Evolutionary conservation across 2,797 vertebrate genomes (phyloP), one percentile per base, ranked within the genome.

Genomic region (Loris lydekkerianus): DNA sequence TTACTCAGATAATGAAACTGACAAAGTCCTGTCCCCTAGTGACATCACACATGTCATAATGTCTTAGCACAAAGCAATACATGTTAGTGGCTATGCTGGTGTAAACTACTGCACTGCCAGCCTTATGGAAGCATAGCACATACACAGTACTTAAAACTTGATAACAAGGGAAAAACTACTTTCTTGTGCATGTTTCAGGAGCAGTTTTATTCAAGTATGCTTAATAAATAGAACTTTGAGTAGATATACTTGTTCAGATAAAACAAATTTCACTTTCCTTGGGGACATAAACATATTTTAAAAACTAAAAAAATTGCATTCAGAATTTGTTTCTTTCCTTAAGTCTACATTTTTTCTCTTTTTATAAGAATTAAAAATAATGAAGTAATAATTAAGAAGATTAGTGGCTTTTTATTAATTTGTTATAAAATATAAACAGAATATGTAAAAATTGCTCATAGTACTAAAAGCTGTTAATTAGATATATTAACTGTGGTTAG

Each of bases 241-340:
- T 65, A 95, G 81, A 40, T 94, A 94, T 67, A 13, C 14, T 31
- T 63, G 89, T 53, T 83, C 85, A 56, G 72, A 31, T 94, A 60
- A 94, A 91, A 37, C 58, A 92, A 92, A 13, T 75, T 97, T 97
- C 96, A 58, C 46, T 94, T 76, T 91, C 34, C 63, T 72, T 63
- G 69, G 20, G 43, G 96, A 65, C 37, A 91, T 67, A 83, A 92
- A 95, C 25, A 84, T 63, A 14, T 69, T 53, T 72, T 65, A 20
- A 46, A 92, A 80, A 67, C 37, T 88, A 87, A 95, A 88, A 77
- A 80, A 96, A 88, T 91, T 90, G 1, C 25, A 78, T 89, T 97
- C 56, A 81, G 63, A 43, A 9, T 94, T 96, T 89, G 49, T 89
- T 76, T 53, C 27, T 93, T 85, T 72, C 63, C 78, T 96, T 93